phyloP scores from a whole-genome alignment of 1,140 invertebrate species.

The Lucilia sericata region DNA sequence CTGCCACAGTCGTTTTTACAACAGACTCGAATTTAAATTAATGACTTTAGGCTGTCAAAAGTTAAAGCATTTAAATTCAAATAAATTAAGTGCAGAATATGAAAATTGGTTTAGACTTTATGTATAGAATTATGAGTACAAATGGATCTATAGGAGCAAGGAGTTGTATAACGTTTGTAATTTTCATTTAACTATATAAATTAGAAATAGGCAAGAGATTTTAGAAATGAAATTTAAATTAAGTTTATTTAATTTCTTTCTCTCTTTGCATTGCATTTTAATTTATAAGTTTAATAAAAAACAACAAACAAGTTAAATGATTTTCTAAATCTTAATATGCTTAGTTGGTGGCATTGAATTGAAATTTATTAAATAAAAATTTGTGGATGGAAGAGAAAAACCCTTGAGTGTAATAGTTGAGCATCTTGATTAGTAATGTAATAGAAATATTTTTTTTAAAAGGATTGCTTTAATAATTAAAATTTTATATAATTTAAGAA shows the following conservation, averaged over 20 bases:
- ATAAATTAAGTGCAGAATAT: slow-evolving; percentile 37
- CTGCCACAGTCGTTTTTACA: neutral
- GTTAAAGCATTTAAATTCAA: slow-evolving; percentile 43
- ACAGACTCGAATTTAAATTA: slow-evolving; percentile 39
- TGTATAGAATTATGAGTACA: neutral
- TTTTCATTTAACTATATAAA: neutral
- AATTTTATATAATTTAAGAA: too few relatives aligned
- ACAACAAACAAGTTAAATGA: neutral
- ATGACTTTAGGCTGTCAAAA: slow-evolving; percentile 42
- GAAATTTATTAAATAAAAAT: neutral
- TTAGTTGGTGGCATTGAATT: too few relatives aligned
- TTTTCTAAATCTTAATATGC: neutral
- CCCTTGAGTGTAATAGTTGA: too few relatives aligned
- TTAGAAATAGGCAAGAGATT: neutral
- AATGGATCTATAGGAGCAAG: neutral
- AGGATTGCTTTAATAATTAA: too few relatives aligned
- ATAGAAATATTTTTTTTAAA: too few relatives aligned
- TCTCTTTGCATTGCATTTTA: neutral
- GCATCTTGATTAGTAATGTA: too few relatives aligned
- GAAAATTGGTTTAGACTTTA: slow-evolving; percentile 10
- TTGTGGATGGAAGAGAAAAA: too few relatives aligned
- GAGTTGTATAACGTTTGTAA: neutral
- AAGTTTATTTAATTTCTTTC: neutral
- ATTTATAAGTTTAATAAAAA: neutral
- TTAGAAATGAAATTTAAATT: neutral